These are phyloP conservation scores for Picus viridis DNA, from an alignment of 2,797 vertebrate genomes.

Conservation along the genomic window DNA sequence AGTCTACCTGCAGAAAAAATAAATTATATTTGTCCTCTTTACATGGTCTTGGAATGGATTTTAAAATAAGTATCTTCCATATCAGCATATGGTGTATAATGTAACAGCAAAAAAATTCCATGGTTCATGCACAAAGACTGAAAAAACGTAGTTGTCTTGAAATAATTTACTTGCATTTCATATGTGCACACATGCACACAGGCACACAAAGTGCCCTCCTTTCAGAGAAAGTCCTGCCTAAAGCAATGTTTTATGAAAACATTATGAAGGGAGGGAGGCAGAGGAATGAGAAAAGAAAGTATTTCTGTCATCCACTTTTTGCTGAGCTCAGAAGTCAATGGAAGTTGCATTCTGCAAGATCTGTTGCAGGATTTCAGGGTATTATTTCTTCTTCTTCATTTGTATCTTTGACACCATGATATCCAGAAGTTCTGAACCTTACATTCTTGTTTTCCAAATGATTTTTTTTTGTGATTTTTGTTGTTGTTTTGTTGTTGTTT, in stretches of 20 bases:
- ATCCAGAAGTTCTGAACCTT: no score
- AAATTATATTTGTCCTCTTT: background rate
- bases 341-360: background rate
- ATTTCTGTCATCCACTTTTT: background rate
- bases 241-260: background rate
- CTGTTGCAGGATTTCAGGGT: background rate
- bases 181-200: rapidly evolving
- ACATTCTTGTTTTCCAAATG: no score
- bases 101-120: background rate
- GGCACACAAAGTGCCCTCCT: background rate
- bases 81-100: background rate
- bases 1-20: background rate
- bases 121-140: background rate
- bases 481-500: no score
- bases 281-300: background rate
- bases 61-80: background rate
- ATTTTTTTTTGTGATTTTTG: no score
- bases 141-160: background rate
- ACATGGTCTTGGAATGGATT: background rate
- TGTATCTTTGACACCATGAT: no score
- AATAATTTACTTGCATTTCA: background rate
- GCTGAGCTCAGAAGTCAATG: background rate
- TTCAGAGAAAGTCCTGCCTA: background rate
- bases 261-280: background rate
- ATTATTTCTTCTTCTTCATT: background rate